Evolutionary conservation across 1,140 invertebrate species (phyloP).

Genomic region (Maniola jurtina): DNA sequence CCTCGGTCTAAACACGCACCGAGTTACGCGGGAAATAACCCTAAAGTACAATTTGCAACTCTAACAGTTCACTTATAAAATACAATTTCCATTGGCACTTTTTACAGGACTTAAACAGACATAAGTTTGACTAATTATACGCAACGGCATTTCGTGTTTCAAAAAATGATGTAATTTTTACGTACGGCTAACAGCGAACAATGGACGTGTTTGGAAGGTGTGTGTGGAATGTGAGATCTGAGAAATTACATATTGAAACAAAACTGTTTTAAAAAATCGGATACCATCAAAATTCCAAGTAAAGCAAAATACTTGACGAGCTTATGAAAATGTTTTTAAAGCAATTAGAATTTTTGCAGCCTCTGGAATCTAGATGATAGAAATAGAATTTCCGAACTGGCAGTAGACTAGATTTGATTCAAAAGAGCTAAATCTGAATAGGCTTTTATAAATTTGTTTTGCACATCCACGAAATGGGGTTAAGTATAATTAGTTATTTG

Average conservation of each 20-base stretch:
- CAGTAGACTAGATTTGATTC: too few relatives aligned
- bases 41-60: conserved; percentile 44
- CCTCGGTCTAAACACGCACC: conserved; percentile 68
- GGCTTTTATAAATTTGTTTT: too few relatives aligned
- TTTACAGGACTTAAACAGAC: conserved; percentile 40
- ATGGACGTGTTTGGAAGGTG: conserved; percentile 16
- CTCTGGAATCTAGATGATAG: too few relatives aligned
- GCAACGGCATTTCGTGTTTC: conserved; percentile 61
- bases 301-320: background rate
- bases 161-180: conserved; percentile 43
- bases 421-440: too few relatives aligned
- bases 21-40: conserved; percentile 37
- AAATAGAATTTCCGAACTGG: too few relatives aligned
- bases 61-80: conserved; percentile 37
- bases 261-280: conserved; percentile 10
- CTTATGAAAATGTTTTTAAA: background rate
- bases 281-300: background rate
- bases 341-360: too few relatives aligned
- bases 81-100: conserved; percentile 29
- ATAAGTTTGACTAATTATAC: conserved; percentile 68
- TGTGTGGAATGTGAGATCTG: conserved; percentile 7
- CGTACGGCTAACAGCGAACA: conserved; percentile 19
- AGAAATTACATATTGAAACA: conserved; percentile 19
- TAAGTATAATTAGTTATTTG: too few relatives aligned
- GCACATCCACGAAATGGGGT: too few relatives aligned